Evolutionary conservation across 2,888 invertebrate species (phyloP), one percentile per base, ranked within the genome.

Genomic region (Drosophila crucigera): DNA sequence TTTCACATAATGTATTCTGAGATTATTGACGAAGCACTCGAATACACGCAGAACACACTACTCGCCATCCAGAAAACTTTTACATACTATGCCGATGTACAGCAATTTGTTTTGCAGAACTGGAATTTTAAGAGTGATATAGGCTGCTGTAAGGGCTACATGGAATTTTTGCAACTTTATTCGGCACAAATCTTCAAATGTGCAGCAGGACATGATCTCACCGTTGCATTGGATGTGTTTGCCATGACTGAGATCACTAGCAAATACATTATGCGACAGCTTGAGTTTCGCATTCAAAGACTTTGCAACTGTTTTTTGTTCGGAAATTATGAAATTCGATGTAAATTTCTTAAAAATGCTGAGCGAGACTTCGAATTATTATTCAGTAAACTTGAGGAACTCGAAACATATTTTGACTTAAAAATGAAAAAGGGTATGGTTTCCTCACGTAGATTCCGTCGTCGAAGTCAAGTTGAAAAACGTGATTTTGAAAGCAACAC

Each of bases 221-320:
- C 80, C 7, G 61, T 84, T 2, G 84, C 83, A 1, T 92, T 84
- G 47, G 92, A 92, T 68, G 83, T 92, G 7, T 92, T 89, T 74
- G 84, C 91, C 0, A 89, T 92, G 62, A 91, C 92, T 14, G 89
- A 91, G 72, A 63, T 90, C 11, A 87, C 82, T n/a, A 82, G 84
- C n/a, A 90, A 88, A 73, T 86, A 91, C 50, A 74, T 93, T 3
- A 73, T 93, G 76, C 81, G 80, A 28, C 90, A 92, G 75, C 74
- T 92, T 14, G 93, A 93, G 61, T 91, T 91, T 67, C 91, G 92
- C 0, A 86, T 93, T 58, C 91, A 92, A 62, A 76, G 91, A 49
- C 67, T 93, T 3, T 91, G 87, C 39, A 93, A 92, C 62, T 92
- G 92, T 49, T 89, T 93, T 25, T 56, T 85, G 4, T 90, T 90